Conservation (phyloP, 2,797 vertebrate genomes). For the Esox masquinongy region DNA sequence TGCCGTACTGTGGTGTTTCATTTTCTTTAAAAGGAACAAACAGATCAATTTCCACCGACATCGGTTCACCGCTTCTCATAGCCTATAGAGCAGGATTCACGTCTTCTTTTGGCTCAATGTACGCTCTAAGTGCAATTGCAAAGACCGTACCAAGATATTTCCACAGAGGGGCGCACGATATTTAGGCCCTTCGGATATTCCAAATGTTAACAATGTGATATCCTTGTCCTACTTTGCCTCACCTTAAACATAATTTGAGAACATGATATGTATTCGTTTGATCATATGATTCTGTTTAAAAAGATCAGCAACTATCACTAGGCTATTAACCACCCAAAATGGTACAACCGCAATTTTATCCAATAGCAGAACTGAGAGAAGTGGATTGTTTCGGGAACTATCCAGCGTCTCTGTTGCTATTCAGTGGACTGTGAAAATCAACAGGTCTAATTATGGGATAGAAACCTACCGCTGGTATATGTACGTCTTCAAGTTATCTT, state of each 20-base stretch:
- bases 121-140: slow-evolving; percentile 29
- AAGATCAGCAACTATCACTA: background rate
- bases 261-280: background rate
- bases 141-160: slow-evolving; percentile 51
- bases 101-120: slow-evolving; percentile 23
- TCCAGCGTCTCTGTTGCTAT: background rate
- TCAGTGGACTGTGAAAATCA: background rate
- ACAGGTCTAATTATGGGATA: slow-evolving; percentile 1
- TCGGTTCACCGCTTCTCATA: slow-evolving; percentile 15
- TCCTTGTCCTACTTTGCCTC: background rate
- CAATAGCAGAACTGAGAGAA: slow-evolving; percentile 6
- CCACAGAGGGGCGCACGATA: slow-evolving; percentile 32
- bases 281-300: background rate
- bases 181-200: background rate
- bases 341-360: background rate
- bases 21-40: slow-evolving; percentile 9
- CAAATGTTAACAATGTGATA: background rate
- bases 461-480: background rate
- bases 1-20: slow-evolving; percentile 25
- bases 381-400: slow-evolving; percentile 8
- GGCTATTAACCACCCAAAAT: background rate
- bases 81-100: slow-evolving; percentile 4
- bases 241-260: background rate
- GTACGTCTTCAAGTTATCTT: background rate
- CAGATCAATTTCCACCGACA: slow-evolving; percentile 37